Evolutionary conservation across 1,140 invertebrate species (phyloP), one percentile per base, ranked within the genome.

Genomic region (Sinella curviseta): DNA sequence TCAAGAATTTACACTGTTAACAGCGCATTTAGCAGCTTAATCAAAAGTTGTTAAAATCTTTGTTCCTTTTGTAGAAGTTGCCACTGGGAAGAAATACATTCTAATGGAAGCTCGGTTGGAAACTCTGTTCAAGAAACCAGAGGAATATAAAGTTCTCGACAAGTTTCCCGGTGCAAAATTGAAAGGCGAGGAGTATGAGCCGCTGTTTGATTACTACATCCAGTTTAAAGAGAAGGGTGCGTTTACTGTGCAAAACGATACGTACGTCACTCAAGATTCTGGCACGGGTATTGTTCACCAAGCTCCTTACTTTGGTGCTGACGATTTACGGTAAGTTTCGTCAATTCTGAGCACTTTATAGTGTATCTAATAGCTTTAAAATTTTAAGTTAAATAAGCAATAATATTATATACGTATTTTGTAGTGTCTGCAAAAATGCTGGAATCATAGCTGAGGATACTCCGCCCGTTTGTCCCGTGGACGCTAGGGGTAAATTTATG

Each of bases 231-330:
- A 89, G 81, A 90, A 89, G 34, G 93, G 93, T 57, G 96, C 94
- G 8, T 99, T 96, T 88, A 88, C 90, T 83, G 92, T 99, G 0
- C 86, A 99, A 14, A 91, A 90, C 79, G 98, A 99, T 88, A 89
- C 87, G 14, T 99, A 99, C 89, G 97, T 99, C 0, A 98, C 96
- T 12, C 91, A 95, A 80, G 98, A 99, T 82, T 94, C 94, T 84
- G 98, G 98, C 89, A 99, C 98, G 12, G 98, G 98, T n/a, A 90
- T 99, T 84, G 98, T 99, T 31, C 98, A 99, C 87, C 97, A 99
- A 88, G 95, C 98, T 0, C 97, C 98, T 16, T 99, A 99, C 88
- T 99, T 99, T 90, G 98, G 98, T 84, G 98, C 99, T 88, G 96
- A 98, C 84, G 97, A 98, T 94, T 94, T 92, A 85, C 89, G 82